Base-by-base conservation (phyloP, 2,113 vertebrate species). In the Cairina moschata region DNA sequence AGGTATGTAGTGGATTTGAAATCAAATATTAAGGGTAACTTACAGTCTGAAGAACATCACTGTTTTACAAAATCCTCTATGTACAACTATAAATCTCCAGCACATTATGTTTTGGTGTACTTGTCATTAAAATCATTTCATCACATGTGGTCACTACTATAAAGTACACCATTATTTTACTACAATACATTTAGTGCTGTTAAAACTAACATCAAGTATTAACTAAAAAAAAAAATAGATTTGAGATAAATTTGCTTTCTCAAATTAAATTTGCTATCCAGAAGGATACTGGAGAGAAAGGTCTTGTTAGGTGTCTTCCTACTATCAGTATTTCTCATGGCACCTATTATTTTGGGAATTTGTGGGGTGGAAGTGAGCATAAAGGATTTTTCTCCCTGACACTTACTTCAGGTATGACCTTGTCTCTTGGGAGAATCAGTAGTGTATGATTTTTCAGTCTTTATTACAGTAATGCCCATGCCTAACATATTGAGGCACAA, bases 1-100 rank as follows among this genome's bases (percentile, higher is more conserved):
- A 42, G 22, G 4, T 67, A 16, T 83, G 42, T 87, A 90, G 87
- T 58, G 16, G 31, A 90, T 83, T 93, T 91, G 23, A 94, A 83
- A 83, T 67, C 58, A 66, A 13, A 13, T 54, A 32, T 20, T 56
- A 65, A 65, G 32, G 32, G 34, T 44, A 46, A 72, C 4, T 92
- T 68, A 66, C 13, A 86, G 29, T 89, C 50, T 26, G 26, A 78
- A 84, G 42, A 82, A 63, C 12, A 92, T 84, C 73, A n/a, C n/a
- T 62, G 38, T 77, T 44, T 73, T 48, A 55, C 34, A 89, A 82
- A 87, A 79, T 76, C 44, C 34, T 73, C 6, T 48, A 15, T 65
- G 26, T 22, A 28, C 4, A 65, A 11, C 31, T 66, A 14, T 83
- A 69, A 85, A 87, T 92, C 36, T 83, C 26, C 63, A 40, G 16